Conservation (phyloP, 2,113 vertebrate genomes). For the Octodon degus region DNA sequence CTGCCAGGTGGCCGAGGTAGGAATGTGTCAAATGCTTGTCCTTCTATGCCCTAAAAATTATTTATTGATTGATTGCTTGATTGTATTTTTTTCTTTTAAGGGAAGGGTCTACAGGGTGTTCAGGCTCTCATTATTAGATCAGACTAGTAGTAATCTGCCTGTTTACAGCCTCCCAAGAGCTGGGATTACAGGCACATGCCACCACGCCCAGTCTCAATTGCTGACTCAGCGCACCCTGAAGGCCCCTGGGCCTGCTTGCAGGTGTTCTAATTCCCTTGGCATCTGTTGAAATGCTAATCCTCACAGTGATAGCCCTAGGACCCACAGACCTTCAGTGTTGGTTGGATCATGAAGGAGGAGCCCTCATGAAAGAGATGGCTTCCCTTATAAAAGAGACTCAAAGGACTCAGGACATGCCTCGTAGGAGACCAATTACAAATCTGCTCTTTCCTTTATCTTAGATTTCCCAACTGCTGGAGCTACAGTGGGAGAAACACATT, state of each 20-base stretch:
- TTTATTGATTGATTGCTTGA: background rate
- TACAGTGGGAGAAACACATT: background rate
- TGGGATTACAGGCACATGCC: no score
- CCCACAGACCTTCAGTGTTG: background rate
- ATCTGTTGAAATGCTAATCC: background rate
- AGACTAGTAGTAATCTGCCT: no score
- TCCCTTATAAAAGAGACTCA: background rate
- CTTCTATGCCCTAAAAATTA: background rate
- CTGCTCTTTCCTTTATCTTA: background rate
- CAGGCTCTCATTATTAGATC: no score
- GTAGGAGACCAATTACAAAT: background rate
- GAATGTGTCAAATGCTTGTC: background rate
- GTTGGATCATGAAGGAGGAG: background rate
- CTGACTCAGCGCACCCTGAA: no score
- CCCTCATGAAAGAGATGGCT: background rate
- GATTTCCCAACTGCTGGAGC: background rate
- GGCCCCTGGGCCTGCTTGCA: no score
- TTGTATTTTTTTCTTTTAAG: no score
- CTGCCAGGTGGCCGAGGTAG: background rate
- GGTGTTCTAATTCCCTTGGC: no score
- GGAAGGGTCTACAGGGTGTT: no score
- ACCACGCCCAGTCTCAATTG: no score
- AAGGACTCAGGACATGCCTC: background rate
- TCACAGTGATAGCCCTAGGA: background rate
- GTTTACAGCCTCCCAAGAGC: no score